phyloP scores from a whole-genome alignment of 2,797 vertebrate species.

The Halcyon chelicuti region DNA sequence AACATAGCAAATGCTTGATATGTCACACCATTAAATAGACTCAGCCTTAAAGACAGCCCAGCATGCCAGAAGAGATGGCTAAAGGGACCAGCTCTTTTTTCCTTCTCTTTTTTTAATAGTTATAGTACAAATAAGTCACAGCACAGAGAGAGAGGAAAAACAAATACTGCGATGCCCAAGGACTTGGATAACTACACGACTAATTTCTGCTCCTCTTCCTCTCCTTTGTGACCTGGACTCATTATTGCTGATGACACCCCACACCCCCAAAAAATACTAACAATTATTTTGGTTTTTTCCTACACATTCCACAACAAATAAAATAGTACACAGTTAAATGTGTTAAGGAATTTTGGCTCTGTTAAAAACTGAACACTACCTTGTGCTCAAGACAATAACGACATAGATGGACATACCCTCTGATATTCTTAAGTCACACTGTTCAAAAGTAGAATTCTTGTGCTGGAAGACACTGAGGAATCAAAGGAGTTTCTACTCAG shows the following conservation, averaged over 20 bases:
- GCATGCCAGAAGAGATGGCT: conserved; percentile 77
- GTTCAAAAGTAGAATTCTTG: background rate
- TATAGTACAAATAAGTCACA: conserved; percentile 18
- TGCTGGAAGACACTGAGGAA: background rate
- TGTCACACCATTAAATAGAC: conserved; percentile 26
- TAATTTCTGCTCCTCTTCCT: background rate
- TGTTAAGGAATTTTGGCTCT: background rate
- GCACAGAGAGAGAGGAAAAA: background rate
- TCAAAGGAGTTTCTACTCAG: background rate
- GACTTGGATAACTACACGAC: background rate
- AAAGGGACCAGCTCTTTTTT: conserved; percentile 83
- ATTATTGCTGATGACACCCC: background rate
- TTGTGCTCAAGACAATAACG: background rate
- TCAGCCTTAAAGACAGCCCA: conserved; percentile 53
- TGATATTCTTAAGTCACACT: background rate
- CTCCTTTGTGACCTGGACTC: background rate
- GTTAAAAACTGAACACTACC: background rate
- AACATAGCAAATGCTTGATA: conserved; percentile 23
- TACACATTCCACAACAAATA: background rate
- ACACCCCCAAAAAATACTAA: background rate
- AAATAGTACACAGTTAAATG: background rate
- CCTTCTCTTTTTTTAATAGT: background rate
- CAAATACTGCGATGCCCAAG: background rate
- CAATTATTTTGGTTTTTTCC: background rate
- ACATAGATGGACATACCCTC: fast-evolving